Base-by-base conservation (phyloP, 1,140 invertebrate genomes). In the Zaprionus ghesquierei region DNA sequence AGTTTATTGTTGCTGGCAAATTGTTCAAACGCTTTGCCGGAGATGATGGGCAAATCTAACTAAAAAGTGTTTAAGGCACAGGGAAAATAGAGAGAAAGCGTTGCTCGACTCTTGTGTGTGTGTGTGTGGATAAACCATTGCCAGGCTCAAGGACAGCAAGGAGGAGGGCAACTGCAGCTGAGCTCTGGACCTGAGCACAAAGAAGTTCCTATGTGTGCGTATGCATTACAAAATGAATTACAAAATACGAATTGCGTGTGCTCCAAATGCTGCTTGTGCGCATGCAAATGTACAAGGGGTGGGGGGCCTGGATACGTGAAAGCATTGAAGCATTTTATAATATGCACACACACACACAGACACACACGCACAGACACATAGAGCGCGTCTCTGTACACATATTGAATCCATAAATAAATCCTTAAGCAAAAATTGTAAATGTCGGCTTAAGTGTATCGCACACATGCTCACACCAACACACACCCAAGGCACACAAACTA, bases 401-500 rank as follows among this genome's bases (percentile, higher is more conserved):
- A 89, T 89, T 89, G 84, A 89, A 89, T 89, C 79, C 84, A 89
- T 89, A 89, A 89, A 89, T 89, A 89, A 89, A 89, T 89, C 84
- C 73, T 89, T 84, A 84, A 89, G 84, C 84, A 89, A 84, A 89
- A 89, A 89, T 89, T 89, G 84, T 89, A 89, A 89, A 89, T 89
- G 84, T 89, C 84, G 70, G 84, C 89, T 89, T 89, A 89, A 89
- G 77, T 84, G 84, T 89, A 89, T 87, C 82, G 78, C 77, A 62
- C 69, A 60, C 63, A 69, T 59, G 63, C 72, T 56, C 69, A 55
- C 68, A 76, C 55, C 15, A 44, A 49, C 59, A 15, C n/a, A 18
- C 38, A 44, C 38, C 1, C 38, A 38, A 3, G 6, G 33, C 15
- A 20, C 18, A 20, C 41, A 46, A 87, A 86, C 81, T 85, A 85